These are phyloP conservation scores for Proteles cristata DNA, from an alignment of 2,113 vertebrate genomes.

Conservation along the genomic window DNA sequence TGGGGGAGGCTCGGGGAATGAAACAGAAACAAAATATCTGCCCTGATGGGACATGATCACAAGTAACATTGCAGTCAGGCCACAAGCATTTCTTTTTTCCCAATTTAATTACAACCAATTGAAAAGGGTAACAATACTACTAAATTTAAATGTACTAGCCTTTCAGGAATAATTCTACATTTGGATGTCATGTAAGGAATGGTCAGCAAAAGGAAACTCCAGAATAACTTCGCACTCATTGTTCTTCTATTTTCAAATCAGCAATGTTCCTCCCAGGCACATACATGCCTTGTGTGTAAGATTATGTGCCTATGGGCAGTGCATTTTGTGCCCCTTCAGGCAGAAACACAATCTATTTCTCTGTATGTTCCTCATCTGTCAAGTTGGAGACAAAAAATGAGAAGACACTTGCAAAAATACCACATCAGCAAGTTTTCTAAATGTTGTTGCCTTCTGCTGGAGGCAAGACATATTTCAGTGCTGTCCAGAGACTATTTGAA, in stretches of 20 bases:
- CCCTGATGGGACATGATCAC: neutral
- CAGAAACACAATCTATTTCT: slow-evolving; percentile 60
- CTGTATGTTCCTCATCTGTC: slow-evolving; percentile 35
- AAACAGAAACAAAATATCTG: neutral
- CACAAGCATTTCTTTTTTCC: neutral
- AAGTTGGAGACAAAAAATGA: slow-evolving; percentile 46
- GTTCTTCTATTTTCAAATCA: neutral
- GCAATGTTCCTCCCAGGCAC: neutral
- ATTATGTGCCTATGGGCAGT: neutral
- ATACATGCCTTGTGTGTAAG: neutral
- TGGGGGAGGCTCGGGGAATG: neutral
- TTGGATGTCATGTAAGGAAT: neutral
- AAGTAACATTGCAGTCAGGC: neutral
- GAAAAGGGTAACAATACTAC: neutral
- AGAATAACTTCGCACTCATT: neutral
- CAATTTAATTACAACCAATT: neutral
- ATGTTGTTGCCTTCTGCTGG: neutral
- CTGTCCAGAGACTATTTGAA: neutral
- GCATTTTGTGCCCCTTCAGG: neutral
- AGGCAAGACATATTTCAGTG: neutral
- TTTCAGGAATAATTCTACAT: neutral
- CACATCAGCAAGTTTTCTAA: slow-evolving; percentile 59
- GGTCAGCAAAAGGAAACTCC: neutral
- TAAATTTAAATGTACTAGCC: neutral
- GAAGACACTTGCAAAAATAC: slow-evolving; percentile 32